Evolutionary conservation across 2,888 invertebrate species (phyloP).

Genomic region (Vannuccia rotundouncinata): DNA sequence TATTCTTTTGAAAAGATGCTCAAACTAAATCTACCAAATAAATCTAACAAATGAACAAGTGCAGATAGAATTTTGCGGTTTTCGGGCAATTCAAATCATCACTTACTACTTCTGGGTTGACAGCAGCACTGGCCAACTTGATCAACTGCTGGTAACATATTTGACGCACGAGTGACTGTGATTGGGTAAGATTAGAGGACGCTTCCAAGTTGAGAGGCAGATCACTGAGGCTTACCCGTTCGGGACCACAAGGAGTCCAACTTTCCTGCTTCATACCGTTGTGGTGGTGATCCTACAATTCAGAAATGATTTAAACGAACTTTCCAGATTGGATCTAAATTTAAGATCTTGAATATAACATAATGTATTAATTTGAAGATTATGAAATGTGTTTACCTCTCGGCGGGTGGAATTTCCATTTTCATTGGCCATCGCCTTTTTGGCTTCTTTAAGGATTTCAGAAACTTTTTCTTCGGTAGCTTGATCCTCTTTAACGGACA

Average conservation of each 20-base stretch:
- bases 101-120: not conserved
- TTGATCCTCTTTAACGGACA: conserved; percentile 59
- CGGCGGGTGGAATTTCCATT: not conserved
- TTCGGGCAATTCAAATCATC: no score
- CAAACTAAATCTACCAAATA: no score
- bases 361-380: no score
- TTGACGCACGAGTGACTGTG: not conserved
- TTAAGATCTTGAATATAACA: no score
- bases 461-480: conserved; percentile 83
- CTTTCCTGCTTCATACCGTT: not conserved
- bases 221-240: no score
- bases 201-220: not conserved
- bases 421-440: conserved; percentile 67
- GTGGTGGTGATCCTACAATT: not conserved
- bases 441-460: conserved; percentile 85
- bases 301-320: no score
- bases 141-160: not conserved
- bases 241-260: not conserved
- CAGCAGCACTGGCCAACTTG: not conserved
- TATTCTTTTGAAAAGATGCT: no score
- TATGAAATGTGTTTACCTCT: no score
- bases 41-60: no score
- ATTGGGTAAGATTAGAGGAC: not conserved
- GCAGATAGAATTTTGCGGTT: no score
- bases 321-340: no score